Conservation (phyloP, 2,888 invertebrate genomes). For the Scaeva pyrastri region DNA sequence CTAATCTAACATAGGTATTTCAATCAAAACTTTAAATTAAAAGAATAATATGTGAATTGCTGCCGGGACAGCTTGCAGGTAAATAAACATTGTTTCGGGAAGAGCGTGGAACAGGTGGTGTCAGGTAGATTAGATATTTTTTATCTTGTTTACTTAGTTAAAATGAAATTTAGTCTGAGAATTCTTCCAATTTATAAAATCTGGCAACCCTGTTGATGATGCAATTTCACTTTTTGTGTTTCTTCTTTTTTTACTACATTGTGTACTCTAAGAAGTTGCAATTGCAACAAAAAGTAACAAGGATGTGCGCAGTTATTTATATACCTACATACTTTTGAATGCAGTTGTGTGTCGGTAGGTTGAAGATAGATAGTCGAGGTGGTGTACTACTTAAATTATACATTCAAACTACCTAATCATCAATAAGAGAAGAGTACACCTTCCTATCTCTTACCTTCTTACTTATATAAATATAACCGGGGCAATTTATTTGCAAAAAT, state of each 20-base stretch:
- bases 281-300: background rate
- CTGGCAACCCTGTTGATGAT: slow-evolving; percentile 6
- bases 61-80: no score
- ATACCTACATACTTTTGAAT: background rate
- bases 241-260: background rate
- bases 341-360: background rate
- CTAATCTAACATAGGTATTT: no score
- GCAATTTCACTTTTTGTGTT: slow-evolving; percentile 19
- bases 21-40: no score
- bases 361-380: no score
- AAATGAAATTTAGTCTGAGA: no score
- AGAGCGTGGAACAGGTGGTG: no score
- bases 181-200: background rate
- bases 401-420: background rate
- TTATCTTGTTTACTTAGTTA: no score
- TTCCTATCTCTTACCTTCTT: background rate
- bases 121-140: no score
- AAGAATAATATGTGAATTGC: no score
- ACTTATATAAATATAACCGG: background rate
- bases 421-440: background rate
- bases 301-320: slow-evolving; percentile 48
- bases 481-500: background rate
- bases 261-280: background rate
- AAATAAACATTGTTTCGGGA: no score
- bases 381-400: background rate